Percentiles rank a stretch among this genome's conserved stretches.
Evolutionary conservation across 2,888 invertebrate genomes (phyloP).

Genomic region (Amphipoea lucens): DNA sequence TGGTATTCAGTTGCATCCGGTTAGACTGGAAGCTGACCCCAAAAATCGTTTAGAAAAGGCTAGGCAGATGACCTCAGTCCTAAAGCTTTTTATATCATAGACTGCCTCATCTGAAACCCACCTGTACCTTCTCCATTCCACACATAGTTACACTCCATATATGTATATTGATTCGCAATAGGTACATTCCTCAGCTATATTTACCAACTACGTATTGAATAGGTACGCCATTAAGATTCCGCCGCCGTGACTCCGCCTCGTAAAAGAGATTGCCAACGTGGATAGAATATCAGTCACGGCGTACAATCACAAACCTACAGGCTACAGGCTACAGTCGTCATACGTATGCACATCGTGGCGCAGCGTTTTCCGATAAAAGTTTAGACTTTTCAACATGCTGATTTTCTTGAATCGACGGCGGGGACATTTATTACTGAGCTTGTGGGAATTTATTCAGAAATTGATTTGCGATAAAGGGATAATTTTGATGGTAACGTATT

Average conservation of each 20-base stretch:
- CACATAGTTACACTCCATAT: neutral
- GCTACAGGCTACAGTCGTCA: slow-evolving; percentile 71
- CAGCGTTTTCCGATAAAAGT: slow-evolving; percentile 67
- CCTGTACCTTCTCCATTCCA: neutral
- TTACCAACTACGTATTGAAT: slow-evolving; percentile 69
- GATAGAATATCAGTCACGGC: slow-evolving; percentile 72
- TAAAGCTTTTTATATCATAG: neutral
- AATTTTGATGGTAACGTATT: slow-evolving; percentile 32
- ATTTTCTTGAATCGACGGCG: slow-evolving; percentile 43
- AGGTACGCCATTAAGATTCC: slow-evolving; percentile 75
- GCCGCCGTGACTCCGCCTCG: slow-evolving; percentile 71
- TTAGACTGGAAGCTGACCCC: neutral
- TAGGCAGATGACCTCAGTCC: neutral
- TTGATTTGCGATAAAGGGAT: slow-evolving; percentile 38
- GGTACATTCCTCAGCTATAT: slow-evolving; percentile 51
- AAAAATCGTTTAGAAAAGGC: neutral
- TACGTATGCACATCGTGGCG: slow-evolving; percentile 63
- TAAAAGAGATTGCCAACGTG: slow-evolving; percentile 83
- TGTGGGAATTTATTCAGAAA: slow-evolving; percentile 38
- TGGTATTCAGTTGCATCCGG: neutral
- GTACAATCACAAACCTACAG: slow-evolving; percentile 72
- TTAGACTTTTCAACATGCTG: slow-evolving; percentile 66
- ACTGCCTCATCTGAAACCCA: slow-evolving; percentile 9
- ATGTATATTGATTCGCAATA: slow-evolving; percentile 43
- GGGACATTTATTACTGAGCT: slow-evolving; percentile 48